These are phyloP conservation scores for Macquaria australasica DNA, from an alignment of 2,113 vertebrate species.

Conservation along the genomic window DNA sequence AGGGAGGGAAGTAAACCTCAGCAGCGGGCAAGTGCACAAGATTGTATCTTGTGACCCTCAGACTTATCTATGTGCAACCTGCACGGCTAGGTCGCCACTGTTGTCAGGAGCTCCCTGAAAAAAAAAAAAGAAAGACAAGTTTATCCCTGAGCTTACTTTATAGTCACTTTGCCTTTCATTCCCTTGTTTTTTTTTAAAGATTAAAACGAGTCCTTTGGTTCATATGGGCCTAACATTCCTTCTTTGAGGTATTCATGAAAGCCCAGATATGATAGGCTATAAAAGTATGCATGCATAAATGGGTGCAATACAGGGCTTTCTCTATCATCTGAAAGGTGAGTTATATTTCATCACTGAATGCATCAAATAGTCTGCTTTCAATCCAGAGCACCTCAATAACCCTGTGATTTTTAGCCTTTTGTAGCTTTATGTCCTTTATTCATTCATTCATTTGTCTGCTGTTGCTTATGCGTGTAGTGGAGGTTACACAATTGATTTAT, in stretches of 20 bases:
- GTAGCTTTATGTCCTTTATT: constrained; percentile 18
- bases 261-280: constrained; percentile 32
- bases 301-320: constrained; percentile 35
- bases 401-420: constrained; percentile 23
- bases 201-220: constrained; percentile 43
- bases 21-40: constrained; percentile 39
- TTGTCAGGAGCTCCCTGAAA: constrained; percentile 6
- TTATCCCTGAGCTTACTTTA: background rate
- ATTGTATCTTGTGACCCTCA: constrained; percentile 63
- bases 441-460: constrained; percentile 27
- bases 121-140: constrained; percentile 12
- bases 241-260: constrained; percentile 59
- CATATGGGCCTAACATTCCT: constrained; percentile 1
- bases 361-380: constrained; percentile 35
- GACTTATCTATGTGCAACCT: constrained; percentile 60
- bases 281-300: constrained; percentile 62
- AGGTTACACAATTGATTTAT: constrained; percentile 12
- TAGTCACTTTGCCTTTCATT: constrained; percentile 17
- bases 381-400: constrained; percentile 18
- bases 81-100: background rate
- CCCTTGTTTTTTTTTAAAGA: constrained; percentile 8
- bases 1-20: constrained; percentile 24
- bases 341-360: constrained; percentile 53
- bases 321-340: constrained; percentile 54
- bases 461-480: background rate